Base-by-base conservation (phyloP, 2,888 invertebrate species). In the Erebia aethiops region DNA sequence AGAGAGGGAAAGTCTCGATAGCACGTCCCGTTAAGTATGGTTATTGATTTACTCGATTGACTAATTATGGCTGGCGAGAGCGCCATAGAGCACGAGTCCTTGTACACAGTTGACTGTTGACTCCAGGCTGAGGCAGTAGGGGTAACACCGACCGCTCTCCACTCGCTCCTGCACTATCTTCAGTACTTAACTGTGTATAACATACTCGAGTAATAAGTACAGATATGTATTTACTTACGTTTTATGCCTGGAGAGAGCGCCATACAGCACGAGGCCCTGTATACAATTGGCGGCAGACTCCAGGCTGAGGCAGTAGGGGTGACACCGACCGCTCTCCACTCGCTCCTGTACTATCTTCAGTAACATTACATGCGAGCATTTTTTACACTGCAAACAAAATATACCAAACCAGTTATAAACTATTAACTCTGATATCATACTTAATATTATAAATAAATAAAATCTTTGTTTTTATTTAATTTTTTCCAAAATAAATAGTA, bases 101-200 rank as follows among this genome's bases (percentile, higher is more conserved):
- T 88, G 89, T 63, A 96, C 81, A 75, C 95, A 95, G 85, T 94
- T 94, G 51, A 87, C 89, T 63, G 94, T 87, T 67, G 94, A 93
- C 76, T 97, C 97, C 76, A 97, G 90, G 56, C 96, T 96, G 71
- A 97, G 92, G 77, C 95, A 95, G 87, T 96, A 97, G 0, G 97
- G 96, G 89, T 97, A 96, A 13, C 94, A 90, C 67, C 84, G 82
- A 52, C 90, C 79, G 21, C 82, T 80, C 84, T 96, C 97, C 41
- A 95, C 90, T 18, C 91, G 86, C 80, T 93, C 91, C 81, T 97
- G 97, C 1, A 94, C 90, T 66, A 89, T 87, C 71, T 92, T 92
- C 70, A 96, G 77, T 13, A 95, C 26, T 26, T 13, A 95, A 88
- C 41, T 87, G 84, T 79, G 94, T 94, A 77, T 95, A 10, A 13